A percentile compares a stretch with the other conserved stretches of the same genome.
These are phyloP conservation scores for Hyla sarda DNA, from an alignment of 2,113 vertebrate species.

Conservation along the genomic window DNA sequence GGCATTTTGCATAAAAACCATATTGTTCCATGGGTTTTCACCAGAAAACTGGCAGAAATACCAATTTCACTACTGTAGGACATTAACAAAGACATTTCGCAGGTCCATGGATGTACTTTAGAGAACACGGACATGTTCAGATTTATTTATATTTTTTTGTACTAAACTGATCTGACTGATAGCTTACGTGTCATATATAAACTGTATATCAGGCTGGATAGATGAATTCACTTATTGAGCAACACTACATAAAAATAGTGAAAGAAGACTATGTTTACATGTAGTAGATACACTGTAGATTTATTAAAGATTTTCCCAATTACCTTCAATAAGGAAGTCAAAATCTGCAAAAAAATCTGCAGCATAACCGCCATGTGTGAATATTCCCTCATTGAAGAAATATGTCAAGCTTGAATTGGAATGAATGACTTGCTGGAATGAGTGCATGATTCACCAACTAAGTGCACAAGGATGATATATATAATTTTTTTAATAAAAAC, in stretches of 20 bases:
- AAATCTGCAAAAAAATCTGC: too few relatives aligned
- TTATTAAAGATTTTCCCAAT: too few relatives aligned
- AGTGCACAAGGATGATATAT: too few relatives aligned
- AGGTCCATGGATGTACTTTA: neutral
- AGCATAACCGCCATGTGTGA: too few relatives aligned
- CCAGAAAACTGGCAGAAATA: neutral
- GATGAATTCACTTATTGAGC: neutral
- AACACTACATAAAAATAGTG: neutral
- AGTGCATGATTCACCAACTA: too few relatives aligned
- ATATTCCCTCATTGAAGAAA: neutral
- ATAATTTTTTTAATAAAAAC: too few relatives aligned
- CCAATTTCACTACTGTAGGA: neutral
- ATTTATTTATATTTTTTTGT: neutral
- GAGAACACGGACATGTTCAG: too few relatives aligned
- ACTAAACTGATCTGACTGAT: neutral
- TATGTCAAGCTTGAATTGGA: neutral
- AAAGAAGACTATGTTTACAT: too few relatives aligned
- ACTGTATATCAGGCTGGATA: neutral
- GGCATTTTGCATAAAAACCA: neutral
- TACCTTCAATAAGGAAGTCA: too few relatives aligned
- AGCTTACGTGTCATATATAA: neutral
- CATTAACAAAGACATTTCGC: neutral
- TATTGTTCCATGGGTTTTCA: neutral
- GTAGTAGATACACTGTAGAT: too few relatives aligned
- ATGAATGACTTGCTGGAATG: too few relatives aligned